Percentiles rank a stretch among this genome's conserved stretches.
These are phyloP conservation scores for Sebastes taczanowskii DNA, from an alignment of 2,797 vertebrate genomes.

Conservation along the genomic window DNA sequence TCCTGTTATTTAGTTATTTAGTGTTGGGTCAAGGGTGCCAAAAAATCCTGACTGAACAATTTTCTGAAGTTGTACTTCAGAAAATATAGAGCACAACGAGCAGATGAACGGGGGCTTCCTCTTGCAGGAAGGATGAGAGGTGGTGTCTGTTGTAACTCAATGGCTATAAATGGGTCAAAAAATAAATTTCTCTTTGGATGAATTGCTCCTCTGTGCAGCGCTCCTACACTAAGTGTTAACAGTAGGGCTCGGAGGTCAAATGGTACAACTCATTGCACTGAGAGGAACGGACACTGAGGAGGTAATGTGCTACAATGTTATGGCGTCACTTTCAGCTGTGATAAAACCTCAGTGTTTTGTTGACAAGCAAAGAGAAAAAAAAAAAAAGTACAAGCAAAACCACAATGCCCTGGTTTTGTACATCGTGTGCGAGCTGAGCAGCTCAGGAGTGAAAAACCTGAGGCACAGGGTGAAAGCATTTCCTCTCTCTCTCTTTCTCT, in stretches of 20 bases:
- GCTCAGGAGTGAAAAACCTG: neutral
- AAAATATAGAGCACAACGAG: slow-evolving; percentile 9
- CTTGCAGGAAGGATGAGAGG: slow-evolving; percentile 75
- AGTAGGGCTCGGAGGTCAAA: neutral
- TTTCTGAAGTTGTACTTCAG: slow-evolving; percentile 8
- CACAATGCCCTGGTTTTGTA: neutral
- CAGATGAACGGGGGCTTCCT: slow-evolving; percentile 57
- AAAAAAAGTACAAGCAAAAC: neutral
- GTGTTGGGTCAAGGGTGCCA: neutral
- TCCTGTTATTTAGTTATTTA: slow-evolving; percentile 11
- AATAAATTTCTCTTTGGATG: slow-evolving; percentile 38
- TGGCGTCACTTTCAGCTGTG: rapidly evolving
- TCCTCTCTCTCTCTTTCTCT: neutral
- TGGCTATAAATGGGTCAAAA: slow-evolving; percentile 47
- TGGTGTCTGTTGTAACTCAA: slow-evolving; percentile 59
- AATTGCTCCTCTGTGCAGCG: slow-evolving; percentile 21
- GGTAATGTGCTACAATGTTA: no score
- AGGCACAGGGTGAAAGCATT: neutral
- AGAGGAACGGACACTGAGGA: neutral
- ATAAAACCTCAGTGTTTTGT: neutral
- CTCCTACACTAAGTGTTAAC: neutral
- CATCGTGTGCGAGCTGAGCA: neutral
- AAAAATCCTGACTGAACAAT: slow-evolving; percentile 14
- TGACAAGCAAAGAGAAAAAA: no score
- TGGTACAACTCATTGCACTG: neutral